Percentiles rank a stretch among this genome's conserved stretches.
These are phyloP conservation scores for Kudoa iwatai DNA, from an alignment of 30 jellyfish, hydroid and myxozoan species.

Conservation along the genomic window DNA sequence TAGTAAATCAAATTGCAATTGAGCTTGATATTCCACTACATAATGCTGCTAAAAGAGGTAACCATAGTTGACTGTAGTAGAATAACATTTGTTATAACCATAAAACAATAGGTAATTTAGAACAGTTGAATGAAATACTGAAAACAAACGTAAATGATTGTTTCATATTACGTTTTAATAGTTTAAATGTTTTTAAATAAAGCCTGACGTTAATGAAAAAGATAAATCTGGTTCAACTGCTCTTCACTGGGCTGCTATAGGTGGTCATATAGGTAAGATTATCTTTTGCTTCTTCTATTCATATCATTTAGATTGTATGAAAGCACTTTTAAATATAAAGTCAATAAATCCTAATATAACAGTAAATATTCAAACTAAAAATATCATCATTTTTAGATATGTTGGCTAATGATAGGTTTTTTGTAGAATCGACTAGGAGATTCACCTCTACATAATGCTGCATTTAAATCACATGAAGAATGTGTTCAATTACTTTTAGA, in stretches of 20 bases:
- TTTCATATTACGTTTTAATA: neutral
- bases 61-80: too few relatives aligned
- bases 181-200: neutral
- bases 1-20: too few relatives aligned
- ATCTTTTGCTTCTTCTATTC: too few relatives aligned
- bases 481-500: slow-evolving; percentile 18
- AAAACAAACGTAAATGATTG: neutral
- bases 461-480: slow-evolving; percentile 66
- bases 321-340: too few relatives aligned
- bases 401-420: neutral
- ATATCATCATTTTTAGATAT: neutral
- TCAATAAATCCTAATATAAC: too few relatives aligned
- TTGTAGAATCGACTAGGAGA: slow-evolving; percentile 64
- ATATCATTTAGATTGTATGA: too few relatives aligned
- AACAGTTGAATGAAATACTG: neutral
- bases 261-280: slow-evolving; percentile 53
- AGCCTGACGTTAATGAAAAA: slow-evolving; percentile 49
- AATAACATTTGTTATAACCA: neutral
- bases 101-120: neutral
- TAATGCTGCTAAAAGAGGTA: slow-evolving; percentile 97
- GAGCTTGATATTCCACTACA: slow-evolving; percentile 74
- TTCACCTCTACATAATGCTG: slow-evolving; percentile 54
- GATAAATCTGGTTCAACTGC: slow-evolving; percentile 95
- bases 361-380: neutral
- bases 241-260: slow-evolving; percentile 91